Evolutionary conservation across 2,113 vertebrate species (phyloP), one percentile per base, ranked within the genome.

Genomic region (Semicossyphus pulcher): DNA sequence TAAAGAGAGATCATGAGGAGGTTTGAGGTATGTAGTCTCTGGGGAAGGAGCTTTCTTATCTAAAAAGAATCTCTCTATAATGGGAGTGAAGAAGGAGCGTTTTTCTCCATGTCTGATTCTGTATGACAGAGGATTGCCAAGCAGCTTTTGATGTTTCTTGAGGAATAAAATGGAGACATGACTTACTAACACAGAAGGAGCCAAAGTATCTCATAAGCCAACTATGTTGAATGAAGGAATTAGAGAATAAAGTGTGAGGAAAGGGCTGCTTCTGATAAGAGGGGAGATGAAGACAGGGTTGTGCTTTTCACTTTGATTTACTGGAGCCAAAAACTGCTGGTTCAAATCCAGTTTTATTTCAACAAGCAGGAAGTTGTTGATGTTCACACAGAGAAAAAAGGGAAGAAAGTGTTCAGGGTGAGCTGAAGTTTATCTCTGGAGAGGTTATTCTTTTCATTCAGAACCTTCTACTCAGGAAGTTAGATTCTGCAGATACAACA

Each of bases 81-180:
- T n/a, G 41, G 18, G 18, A 20, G 9, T 16, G 7, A n/a, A 7
- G 7, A 1, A n/a, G 41, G 41, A 20, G n/a, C n/a, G n/a, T n/a
- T n/a, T n/a, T n/a, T n/a, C n/a, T n/a, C n/a, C n/a, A 56, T 52
- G 52, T 54, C 34, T 75, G 65, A 57, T 56, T 32, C 73, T 58
- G 23, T 63, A 32, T 36, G 16, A 28, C 56, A 31, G n/a, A n/a
- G n/a, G n/a, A n/a, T n/a, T 63, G 57, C 57, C 42, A 47, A 56
- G 23, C 45, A 45, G 14, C 20, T 72, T 79, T 76, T 58, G 41
- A 69, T 72, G 36, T 60, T 59, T 78, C 56, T 62, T 78, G 34
- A 59, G 56, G 70, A 62, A 73, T 69, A 62, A 77, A 80, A 39
- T 7, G 48, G 47, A n/a, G 54, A 34, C 52, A 68, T 64, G 58